phyloP scores from a whole-genome alignment of 2,797 vertebrate genomes.

The Gambelia wislizenii region DNA sequence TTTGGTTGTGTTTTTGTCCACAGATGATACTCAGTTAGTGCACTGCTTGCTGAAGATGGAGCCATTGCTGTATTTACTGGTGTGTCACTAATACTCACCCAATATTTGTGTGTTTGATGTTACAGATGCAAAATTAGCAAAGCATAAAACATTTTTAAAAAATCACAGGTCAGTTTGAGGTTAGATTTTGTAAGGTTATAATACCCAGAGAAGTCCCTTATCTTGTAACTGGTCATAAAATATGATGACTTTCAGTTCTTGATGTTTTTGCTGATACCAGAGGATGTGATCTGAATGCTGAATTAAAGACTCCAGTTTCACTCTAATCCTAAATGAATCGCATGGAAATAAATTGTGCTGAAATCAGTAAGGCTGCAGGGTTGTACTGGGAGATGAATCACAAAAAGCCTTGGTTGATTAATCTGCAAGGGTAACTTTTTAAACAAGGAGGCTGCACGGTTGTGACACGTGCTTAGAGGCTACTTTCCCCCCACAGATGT shows the following conservation, averaged over 20 bases:
- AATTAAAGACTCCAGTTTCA: not conserved
- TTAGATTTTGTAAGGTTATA: not conserved
- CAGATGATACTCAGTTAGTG: not conserved
- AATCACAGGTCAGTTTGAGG: not conserved
- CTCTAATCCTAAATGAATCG: not conserved
- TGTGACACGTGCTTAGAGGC: no score
- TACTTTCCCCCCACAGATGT: not conserved
- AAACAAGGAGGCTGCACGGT: not conserved
- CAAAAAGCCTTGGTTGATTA: not conserved
- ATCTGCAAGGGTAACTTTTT: not conserved
- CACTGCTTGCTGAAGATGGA: not conserved
- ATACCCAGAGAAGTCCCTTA: not conserved
- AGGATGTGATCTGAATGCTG: not conserved
- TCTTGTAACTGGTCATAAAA: not conserved
- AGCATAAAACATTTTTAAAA: not conserved
- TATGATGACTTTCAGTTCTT: not conserved
- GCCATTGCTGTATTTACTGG: no score
- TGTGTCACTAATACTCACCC: not conserved
- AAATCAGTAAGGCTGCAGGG: conserved; percentile 2
- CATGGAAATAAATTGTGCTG: not conserved
- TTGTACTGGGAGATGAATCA: not conserved
- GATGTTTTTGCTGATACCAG: not conserved
- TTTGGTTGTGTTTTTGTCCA: not conserved
- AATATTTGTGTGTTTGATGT: not conserved
- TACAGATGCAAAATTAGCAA: not conserved